Evolutionary conservation across 2,113 vertebrate species (phyloP), one percentile per base, ranked within the genome.

Genomic region (Centropristis striata): DNA sequence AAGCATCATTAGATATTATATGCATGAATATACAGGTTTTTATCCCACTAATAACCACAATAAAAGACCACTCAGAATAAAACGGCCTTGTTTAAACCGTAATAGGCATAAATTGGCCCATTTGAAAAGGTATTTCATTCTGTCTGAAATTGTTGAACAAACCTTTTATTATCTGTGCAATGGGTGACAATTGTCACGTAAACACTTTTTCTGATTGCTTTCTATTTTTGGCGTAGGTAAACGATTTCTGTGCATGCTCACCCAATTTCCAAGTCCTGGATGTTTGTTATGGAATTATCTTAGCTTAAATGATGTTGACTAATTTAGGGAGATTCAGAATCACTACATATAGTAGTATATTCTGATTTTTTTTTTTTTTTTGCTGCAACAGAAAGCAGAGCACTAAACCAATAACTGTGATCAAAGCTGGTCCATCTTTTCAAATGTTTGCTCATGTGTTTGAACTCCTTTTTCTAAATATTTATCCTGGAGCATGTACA

Each of bases 251-350:
- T 27, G 13, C 23, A 42, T 18, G 47, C 23, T 28, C 27, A 36
- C 6, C 21, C 18, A 39, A 50, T 61, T 28, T 55, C 11, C 18
- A 46, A 28, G 9, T 47, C 20, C 20, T 60, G 28, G 44, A 74
- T 39, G 59, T 50, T 46, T 77, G 36, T 7, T 44, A 25, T 54
- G 25, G 41, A 69, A 49, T 61, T 66, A 70, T 57, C 12, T 14
- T 47, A 37, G 13, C 12, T 72, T 42, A 73, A 65, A 16, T 28
- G 36, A 80, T 53, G 64, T 81, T 75, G 68, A 64, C 27, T 61
- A 32, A 37, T 37, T 61, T 32, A 12, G 11, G 14, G 14, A 61
- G 42, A 64, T 54, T 76, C 15, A 41, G 50, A 78, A 77, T 73
- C 39, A 67, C 12, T 61, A n/a, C 1, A 27, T 32, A 10, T 1